Base-by-base conservation (phyloP, 2,797 vertebrate genomes). In the Syngnathus acus region DNA sequence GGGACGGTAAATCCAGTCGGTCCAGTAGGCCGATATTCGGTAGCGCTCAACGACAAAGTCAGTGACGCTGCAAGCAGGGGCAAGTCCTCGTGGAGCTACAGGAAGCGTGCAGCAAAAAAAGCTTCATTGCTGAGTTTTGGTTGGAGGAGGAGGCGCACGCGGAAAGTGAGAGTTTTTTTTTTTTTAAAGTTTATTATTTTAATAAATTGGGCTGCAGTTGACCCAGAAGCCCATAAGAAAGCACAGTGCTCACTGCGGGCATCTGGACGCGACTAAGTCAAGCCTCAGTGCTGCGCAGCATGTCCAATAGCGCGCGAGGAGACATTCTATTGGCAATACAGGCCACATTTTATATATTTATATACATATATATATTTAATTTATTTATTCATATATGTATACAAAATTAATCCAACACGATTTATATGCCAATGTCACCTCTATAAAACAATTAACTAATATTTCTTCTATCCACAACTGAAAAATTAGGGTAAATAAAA, bases 51-150 rank as follows among this genome's bases (percentile, higher is more conserved):
- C 7, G 19, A 16, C 11, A 13, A 17, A 60, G 19, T 17, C 38
- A 38, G 14, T n/a, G 59, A 1, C n/a, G 50, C 19, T 7, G 50
- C 21, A 26, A 4, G 40, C 19, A 19, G n/a, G 13, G 40, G 60
- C 11, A 62, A 62, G 40, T 62, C 58, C 16, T 38, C 3, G n/a
- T 23, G 51, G 38, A 21, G 39, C 14, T 21, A 21, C 32, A 7
- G 40, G n/a, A 26, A 14, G 42, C 40, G 17, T 16, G 26, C 55
- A 6, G 26, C n/a, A 13, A 17, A 39, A n/a, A 16, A 45, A 16
- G n/a, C 40, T 45, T 45, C 60, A 62, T 45, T 39, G 57, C 57
- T 38, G 57, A 59, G 57, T 59, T 62, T 57, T 45, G 42, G 40
- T 8, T 23, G 40, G 10, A 45, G 60, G 21, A 42, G 60, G 42